These are phyloP conservation scores for Papilio machaon DNA, from an alignment of 1,140 invertebrate species.

Conservation along the genomic window DNA sequence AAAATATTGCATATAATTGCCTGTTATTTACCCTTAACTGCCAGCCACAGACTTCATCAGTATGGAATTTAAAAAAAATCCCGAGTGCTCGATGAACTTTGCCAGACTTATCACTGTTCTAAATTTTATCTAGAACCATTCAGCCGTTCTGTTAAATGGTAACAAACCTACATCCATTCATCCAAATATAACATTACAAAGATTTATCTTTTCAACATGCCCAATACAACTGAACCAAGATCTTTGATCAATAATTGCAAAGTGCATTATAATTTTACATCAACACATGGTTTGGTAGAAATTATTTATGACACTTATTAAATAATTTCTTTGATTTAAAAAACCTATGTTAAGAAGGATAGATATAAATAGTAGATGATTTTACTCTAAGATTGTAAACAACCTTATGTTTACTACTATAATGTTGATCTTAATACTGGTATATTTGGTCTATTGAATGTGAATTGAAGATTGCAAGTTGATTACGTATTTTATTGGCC, in stretches of 20 bases:
- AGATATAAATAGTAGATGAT: too few relatives aligned
- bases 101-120: too few relatives aligned
- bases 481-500: neutral
- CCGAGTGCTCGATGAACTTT: too few relatives aligned
- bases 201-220: too few relatives aligned
- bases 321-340: neutral
- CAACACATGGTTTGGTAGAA: conserved; percentile 6
- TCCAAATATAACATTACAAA: neutral
- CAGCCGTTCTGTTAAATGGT: neutral
- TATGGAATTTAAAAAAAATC: too few relatives aligned
- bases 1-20: neutral
- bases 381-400: too few relatives aligned
- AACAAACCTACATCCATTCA: neutral
- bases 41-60: too few relatives aligned
- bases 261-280: neutral
- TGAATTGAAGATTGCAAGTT: too few relatives aligned
- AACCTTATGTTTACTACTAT: too few relatives aligned
- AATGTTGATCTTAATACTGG: too few relatives aligned
- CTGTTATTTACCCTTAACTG: neutral
- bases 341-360: neutral
- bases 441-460: too few relatives aligned
- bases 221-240: neutral
- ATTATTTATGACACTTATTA: neutral
- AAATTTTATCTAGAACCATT: neutral
- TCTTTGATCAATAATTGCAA: neutral